Evolutionary conservation across 2,797 vertebrate genomes (phyloP).

Genomic region (Callimico goeldii): DNA sequence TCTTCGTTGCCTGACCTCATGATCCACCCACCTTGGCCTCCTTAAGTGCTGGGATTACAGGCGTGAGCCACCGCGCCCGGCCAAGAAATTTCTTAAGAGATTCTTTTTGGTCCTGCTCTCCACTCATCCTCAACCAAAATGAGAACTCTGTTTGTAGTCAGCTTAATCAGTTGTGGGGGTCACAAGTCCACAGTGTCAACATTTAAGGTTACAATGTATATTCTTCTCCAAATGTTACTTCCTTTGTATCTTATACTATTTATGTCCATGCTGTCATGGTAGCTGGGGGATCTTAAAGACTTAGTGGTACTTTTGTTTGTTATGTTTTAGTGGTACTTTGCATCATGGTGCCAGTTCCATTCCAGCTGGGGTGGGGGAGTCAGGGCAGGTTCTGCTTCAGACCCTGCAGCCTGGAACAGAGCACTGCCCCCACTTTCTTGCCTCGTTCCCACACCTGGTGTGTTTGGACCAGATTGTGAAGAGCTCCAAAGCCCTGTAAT

Average conservation of each 20-base stretch:
- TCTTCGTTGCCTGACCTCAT: neutral
- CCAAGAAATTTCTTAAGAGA: neutral
- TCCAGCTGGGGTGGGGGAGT: neutral
- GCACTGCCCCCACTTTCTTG: fast-evolving
- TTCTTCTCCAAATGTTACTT: neutral
- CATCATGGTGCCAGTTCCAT: neutral
- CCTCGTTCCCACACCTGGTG: neutral
- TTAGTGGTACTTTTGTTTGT: neutral
- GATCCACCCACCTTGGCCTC: neutral
- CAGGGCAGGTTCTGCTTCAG: neutral
- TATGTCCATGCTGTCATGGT: neutral
- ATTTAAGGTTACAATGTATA: neutral
- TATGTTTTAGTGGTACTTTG: neutral
- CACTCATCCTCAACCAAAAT: neutral
- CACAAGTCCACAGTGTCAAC: fast-evolving
- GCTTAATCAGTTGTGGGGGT: neutral
- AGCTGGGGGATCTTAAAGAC: neutral
- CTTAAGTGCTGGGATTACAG: neutral
- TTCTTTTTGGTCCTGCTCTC: neutral
- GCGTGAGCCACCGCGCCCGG: fast-evolving
- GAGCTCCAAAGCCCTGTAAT: neutral
- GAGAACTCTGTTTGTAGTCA: neutral
- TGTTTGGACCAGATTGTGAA: neutral
- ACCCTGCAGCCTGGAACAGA: neutral
- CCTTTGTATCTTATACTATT: neutral